Evolutionary conservation across 2,113 vertebrate species (phyloP).

Genomic region (Limnothrissa miodon): DNA sequence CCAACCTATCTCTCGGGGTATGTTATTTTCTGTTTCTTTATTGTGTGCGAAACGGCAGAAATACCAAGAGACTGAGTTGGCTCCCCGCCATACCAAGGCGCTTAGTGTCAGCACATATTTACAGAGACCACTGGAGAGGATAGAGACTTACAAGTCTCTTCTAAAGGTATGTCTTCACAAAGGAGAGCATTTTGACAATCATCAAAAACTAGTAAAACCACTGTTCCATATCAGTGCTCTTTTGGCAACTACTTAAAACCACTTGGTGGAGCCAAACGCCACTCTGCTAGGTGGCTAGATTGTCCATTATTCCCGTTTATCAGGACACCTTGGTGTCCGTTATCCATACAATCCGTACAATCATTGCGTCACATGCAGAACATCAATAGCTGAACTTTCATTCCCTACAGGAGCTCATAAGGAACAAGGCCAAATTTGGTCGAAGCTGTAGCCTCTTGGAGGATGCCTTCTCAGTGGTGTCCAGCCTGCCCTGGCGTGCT

Average conservation of each 20-base stretch:
- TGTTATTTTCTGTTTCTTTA: not conserved
- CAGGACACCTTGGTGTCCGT: no score
- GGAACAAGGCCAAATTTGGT: conserved; percentile 87
- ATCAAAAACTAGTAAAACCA: no score
- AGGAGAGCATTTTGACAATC: not conserved
- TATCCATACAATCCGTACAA: no score
- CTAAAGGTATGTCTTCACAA: conserved; percentile 77
- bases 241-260: no score
- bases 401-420: conserved; percentile 84
- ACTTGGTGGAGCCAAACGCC: no score
- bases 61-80: conserved; percentile 71
- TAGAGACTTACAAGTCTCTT: conserved; percentile 89
- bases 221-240: no score
- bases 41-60: conserved; percentile 59
- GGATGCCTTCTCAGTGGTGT: conserved; percentile 88
- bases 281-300: no score
- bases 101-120: conserved; percentile 84
- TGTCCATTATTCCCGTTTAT: no score
- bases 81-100: conserved; percentile 58
- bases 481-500: conserved; percentile 83
- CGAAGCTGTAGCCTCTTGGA: conserved; percentile 89
- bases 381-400: not conserved
- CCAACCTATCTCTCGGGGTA: not conserved
- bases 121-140: conserved; percentile 85
- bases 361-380: no score